Base-by-base conservation (phyloP, 2,113 vertebrate genomes). In the Catharus bicknelli region DNA sequence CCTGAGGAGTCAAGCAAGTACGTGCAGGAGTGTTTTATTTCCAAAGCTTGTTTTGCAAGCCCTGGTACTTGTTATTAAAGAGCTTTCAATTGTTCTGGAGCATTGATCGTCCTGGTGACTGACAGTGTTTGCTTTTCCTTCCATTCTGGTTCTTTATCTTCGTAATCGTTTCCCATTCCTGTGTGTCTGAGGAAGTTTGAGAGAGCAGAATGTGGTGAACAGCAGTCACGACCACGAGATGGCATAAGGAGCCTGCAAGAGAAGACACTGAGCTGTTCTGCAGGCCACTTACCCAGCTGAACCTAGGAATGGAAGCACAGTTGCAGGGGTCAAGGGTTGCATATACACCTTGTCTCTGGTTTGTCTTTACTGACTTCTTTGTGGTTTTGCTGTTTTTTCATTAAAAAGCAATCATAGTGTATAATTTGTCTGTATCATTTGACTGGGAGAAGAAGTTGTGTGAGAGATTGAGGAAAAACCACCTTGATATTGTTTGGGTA, bases 221-320 rank as follows among this genome's bases (percentile, higher is more conserved):
- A 61, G 48, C 38, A 67, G 29, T 38, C 0, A 4, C 30, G 73
- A 43, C 43, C 12, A 9, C 0, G 1, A 21, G 38, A 9, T 79
- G 47, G 42, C 20, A n/a, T 7, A 29, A 72, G 53, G n/a, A 70
- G 16, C 50, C 12, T 40, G 66, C 32, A 42, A 25, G 27, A 73
- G 40, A 32, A 32, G 54, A 29, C 40, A 14, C 22, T 2, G 8
- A 43, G 61, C 27, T 27, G 20, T 40, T 57, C 19, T 53, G n/a
- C 20, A 16, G 53, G 47, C 53, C 29, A 14, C 30, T 64, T n/a
- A 16, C 19, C n/a, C 78, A 30, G 25, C 1, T 32, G n/a, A 53
- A 27, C 15, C 10, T 36, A 51, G 48, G 45, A 45, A 22, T 61
- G 23, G 50, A n/a, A 73, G 34, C 50, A 38, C n/a, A 77, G 23